These are phyloP conservation scores for Antheraea mylitta DNA, from an alignment of 1,140 invertebrate genomes.

Conservation along the genomic window DNA sequence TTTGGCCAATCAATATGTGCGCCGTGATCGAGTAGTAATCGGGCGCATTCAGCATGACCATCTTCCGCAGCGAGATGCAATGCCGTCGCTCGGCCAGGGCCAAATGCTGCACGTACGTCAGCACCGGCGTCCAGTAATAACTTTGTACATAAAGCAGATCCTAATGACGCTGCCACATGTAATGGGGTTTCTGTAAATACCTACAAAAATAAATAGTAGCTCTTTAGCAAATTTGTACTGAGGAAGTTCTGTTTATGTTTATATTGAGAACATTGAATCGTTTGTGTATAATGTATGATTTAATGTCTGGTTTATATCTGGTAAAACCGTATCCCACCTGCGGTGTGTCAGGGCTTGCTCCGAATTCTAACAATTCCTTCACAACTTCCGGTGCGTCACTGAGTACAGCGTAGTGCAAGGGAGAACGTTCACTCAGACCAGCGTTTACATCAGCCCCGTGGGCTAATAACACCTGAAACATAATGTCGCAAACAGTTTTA, in stretches of 20 bases:
- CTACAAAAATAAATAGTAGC: slow-evolving; percentile 47
- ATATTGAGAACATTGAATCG: slow-evolving; percentile 5
- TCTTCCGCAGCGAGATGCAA: slow-evolving; percentile 91
- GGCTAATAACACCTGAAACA: slow-evolving; percentile 81
- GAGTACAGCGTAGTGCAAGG: slow-evolving; percentile 87
- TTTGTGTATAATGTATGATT: slow-evolving; percentile 26
- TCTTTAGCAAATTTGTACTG: slow-evolving; percentile 1
- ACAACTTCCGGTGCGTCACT: slow-evolving; percentile 85
- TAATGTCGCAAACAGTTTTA: slow-evolving; percentile 10
- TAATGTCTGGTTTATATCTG: slow-evolving; percentile 20
- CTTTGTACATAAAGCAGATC: slow-evolving; percentile 83
- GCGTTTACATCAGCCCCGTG: slow-evolving; percentile 86
- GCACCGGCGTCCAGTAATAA: slow-evolving; percentile 86
- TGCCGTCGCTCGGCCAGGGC: slow-evolving; percentile 84
- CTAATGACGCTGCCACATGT: slow-evolving; percentile 88
- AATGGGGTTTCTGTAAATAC: slow-evolving; percentile 91
- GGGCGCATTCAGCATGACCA: slow-evolving; percentile 85
- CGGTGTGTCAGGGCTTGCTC: slow-evolving; percentile 87
- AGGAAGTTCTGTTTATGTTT: background rate
- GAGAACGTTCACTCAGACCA: slow-evolving; percentile 83
- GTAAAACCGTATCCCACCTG: slow-evolving; percentile 77
- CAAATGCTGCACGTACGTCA: slow-evolving; percentile 86
- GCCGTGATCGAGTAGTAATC: slow-evolving; percentile 85
- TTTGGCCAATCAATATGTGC: slow-evolving; percentile 85
- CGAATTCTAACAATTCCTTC: slow-evolving; percentile 82